Conservation (phyloP, 1,140 invertebrate genomes). For the Trigoniulus corallinus region DNA sequence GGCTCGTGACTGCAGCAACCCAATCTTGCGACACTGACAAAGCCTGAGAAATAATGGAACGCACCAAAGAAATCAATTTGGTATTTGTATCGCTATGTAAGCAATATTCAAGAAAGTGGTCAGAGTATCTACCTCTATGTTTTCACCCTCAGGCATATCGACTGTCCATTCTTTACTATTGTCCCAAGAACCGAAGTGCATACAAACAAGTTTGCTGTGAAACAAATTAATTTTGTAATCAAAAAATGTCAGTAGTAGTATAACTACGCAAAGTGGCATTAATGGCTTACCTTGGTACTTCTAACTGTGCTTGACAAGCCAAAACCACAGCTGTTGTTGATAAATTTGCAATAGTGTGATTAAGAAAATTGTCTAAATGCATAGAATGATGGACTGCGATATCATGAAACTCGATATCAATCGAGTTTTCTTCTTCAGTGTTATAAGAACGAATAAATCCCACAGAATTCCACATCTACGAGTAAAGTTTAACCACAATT, state of each 20-base stretch:
- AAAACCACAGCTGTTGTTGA: slow-evolving; percentile 59
- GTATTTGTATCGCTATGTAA: slow-evolving; percentile 7
- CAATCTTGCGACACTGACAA: slow-evolving; percentile 51
- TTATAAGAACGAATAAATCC: slow-evolving; percentile 60
- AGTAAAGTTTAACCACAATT: slow-evolving; percentile 3
- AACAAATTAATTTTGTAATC: not conserved
- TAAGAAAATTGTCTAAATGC: slow-evolving; percentile 63
- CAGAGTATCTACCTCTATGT: slow-evolving; percentile 28
- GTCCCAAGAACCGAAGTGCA: slow-evolving; percentile 53
- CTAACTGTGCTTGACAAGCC: slow-evolving; percentile 40
- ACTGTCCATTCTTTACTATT: slow-evolving; percentile 76
- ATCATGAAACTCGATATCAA: slow-evolving; percentile 93
- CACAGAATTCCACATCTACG: slow-evolving; percentile 64
- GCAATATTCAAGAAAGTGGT: not conserved
- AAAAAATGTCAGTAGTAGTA: not conserved
- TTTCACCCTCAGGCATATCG: slow-evolving; percentile 55
- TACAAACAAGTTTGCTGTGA: slow-evolving; percentile 48
- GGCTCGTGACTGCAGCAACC: slow-evolving; percentile 57
- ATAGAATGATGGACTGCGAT: slow-evolving; percentile 72
- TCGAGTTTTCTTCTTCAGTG: slow-evolving; percentile 48
- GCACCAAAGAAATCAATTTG: no score
- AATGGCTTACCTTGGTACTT: not conserved
- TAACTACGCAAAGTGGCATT: no score
- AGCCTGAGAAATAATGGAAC: slow-evolving; percentile 29
- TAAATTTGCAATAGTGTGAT: slow-evolving; percentile 64